These are phyloP conservation scores for Netelia inedita DNA, from an alignment of 2,888 invertebrate genomes.

Conservation along the genomic window DNA sequence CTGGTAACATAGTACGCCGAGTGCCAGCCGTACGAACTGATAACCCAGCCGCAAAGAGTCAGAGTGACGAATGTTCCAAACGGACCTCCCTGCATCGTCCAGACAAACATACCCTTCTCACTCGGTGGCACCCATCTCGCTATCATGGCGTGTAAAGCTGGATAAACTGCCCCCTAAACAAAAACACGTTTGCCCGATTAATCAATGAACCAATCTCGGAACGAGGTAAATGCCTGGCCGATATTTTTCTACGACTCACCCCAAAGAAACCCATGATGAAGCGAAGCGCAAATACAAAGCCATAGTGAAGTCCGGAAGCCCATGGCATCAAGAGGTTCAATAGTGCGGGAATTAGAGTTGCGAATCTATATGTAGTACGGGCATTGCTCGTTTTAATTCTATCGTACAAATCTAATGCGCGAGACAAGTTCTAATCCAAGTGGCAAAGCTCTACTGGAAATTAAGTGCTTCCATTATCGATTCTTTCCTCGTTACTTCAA, in stretches of 20 bases:
- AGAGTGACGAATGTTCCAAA: constrained; percentile 91
- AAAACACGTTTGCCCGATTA: not conserved
- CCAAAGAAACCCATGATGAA: constrained; percentile 84
- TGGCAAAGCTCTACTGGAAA: not conserved
- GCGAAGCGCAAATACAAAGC: constrained; percentile 79
- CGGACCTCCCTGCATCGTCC: constrained; percentile 89
- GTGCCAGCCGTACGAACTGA: constrained; percentile 89
- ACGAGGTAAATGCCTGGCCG: not conserved
- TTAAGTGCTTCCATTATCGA: not conserved
- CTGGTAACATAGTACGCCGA: constrained; percentile 90
- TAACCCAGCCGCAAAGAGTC: constrained; percentile 89
- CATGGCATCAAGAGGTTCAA: constrained; percentile 82
- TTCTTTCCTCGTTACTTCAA: no score
- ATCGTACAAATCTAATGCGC: constrained; percentile 7
- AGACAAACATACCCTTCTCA: constrained; percentile 92
- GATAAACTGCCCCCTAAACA: constrained; percentile 88
- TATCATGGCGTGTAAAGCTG: constrained; percentile 89
- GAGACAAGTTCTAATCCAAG: constrained; percentile 17
- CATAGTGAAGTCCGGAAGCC: constrained; percentile 79
- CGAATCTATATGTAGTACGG: constrained; percentile 76
- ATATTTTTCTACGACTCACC: constrained; percentile 76
- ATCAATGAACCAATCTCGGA: no score
- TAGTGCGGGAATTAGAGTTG: constrained; percentile 82
- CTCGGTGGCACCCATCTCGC: constrained; percentile 92
- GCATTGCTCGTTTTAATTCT: constrained; percentile 44